Percentiles rank a stretch among this genome's conserved stretches.
Evolutionary conservation across 2,113 vertebrate genomes (phyloP).

Genomic region (Tor tambroides): DNA sequence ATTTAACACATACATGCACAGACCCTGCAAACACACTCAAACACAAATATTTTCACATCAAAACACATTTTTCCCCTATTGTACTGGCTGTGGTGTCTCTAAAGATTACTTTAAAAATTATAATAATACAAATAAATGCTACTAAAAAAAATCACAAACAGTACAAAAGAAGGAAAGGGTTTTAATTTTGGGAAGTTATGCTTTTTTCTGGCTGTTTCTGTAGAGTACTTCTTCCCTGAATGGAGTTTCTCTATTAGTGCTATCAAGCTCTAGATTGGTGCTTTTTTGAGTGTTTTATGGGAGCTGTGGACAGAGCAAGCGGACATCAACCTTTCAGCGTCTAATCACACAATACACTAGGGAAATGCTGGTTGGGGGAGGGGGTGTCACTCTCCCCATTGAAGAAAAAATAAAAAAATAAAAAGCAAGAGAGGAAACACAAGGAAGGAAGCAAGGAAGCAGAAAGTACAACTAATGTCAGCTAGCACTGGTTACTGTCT

Average conservation of each 20-base stretch:
- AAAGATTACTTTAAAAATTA: neutral
- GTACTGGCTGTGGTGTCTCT: neutral
- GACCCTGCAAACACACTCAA: neutral
- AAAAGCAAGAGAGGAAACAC: neutral
- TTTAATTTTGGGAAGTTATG: conserved; percentile 59
- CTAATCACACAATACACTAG: conserved; percentile 65
- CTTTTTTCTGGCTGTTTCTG: conserved; percentile 51
- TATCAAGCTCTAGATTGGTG: conserved; percentile 54
- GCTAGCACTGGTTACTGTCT: conserved; percentile 11
- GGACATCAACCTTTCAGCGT: conserved; percentile 73
- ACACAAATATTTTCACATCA: neutral
- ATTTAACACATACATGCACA: conserved; percentile 19
- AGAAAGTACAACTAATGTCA: neutral
- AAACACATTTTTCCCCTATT: neutral
- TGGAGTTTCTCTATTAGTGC: conserved; percentile 66
- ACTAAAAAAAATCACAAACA: neutral
- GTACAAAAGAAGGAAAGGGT: neutral
- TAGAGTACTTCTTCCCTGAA: neutral
- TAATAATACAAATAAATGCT: neutral
- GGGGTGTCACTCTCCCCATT: conserved; percentile 52
- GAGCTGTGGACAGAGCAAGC: conserved; percentile 62
- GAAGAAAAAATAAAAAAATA: neutral
- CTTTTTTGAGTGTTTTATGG: conserved; percentile 73
- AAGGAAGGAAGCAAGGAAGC: neutral
- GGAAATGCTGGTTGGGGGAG: conserved; percentile 43